phyloP scores from a whole-genome alignment of 2,113 vertebrate species.

The Mugil cephalus region DNA sequence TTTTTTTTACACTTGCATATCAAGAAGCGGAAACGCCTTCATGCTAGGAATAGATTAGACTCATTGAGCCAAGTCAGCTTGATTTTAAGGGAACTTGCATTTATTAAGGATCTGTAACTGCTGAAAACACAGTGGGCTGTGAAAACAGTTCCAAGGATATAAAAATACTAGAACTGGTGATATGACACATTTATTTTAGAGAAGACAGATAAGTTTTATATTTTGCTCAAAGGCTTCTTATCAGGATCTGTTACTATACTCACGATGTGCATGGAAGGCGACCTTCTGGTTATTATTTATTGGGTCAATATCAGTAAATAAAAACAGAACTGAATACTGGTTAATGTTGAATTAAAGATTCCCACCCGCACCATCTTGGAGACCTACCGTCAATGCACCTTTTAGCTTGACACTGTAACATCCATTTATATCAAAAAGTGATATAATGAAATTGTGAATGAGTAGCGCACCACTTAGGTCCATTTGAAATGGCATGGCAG shows the following conservation, averaged over 20 bases:
- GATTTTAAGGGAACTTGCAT: slow-evolving; percentile 7
- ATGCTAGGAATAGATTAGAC: slow-evolving; percentile 23
- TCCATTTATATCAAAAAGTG: background rate
- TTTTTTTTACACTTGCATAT: slow-evolving; percentile 31
- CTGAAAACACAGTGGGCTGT: slow-evolving; percentile 2
- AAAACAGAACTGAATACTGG: no score
- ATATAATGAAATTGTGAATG: no score
- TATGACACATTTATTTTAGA: background rate
- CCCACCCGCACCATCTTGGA: background rate
- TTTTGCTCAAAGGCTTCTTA: background rate
- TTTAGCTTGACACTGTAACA: background rate
- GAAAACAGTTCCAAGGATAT: background rate
- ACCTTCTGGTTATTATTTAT: background rate
- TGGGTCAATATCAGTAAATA: no score
- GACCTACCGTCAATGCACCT: background rate
- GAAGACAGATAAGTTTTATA: no score
- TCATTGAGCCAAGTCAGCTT: background rate
- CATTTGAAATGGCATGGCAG: no score
- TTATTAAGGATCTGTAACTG: slow-evolving; percentile 17
- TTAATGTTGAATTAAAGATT: background rate
- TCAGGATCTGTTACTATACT: background rate
- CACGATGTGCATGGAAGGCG: background rate
- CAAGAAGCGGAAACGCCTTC: slow-evolving; percentile 26
- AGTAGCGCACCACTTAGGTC: no score
- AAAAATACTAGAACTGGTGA: no score